A percentile compares a stretch with the other conserved stretches of the same genome.
phyloP scores from a whole-genome alignment of 2,888 invertebrate species.

The Epinotia demarniana region DNA sequence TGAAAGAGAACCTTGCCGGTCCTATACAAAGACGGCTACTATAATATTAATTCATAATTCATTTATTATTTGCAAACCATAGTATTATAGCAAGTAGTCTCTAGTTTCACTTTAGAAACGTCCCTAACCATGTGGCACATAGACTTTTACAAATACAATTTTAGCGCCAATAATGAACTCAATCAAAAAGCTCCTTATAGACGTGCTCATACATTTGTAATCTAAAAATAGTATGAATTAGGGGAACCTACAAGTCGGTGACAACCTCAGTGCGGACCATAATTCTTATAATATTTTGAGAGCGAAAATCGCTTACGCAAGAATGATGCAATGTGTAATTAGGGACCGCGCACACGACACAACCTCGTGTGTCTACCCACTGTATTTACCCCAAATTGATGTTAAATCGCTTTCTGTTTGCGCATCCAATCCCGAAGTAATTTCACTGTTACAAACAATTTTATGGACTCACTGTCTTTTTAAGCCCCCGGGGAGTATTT shows the following conservation, averaged over 20 bases:
- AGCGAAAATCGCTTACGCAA: slow-evolving; percentile 32
- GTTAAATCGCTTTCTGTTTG: slow-evolving; percentile 77
- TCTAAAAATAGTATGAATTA: background rate
- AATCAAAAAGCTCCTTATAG: too few species aligned
- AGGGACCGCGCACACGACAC: slow-evolving; percentile 30
- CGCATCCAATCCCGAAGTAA: slow-evolving; percentile 70
- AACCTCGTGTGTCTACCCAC: slow-evolving; percentile 38
- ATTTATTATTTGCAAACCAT: too few species aligned
- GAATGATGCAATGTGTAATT: slow-evolving; percentile 37
- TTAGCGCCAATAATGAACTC: too few species aligned
- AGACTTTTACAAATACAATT: too few species aligned
- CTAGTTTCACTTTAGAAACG: too few species aligned
- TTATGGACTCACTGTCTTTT: slow-evolving; percentile 59
- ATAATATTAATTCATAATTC: too few species aligned
- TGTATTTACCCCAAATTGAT: slow-evolving; percentile 63
- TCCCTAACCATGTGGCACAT: too few species aligned
- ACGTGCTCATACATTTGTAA: background rate
- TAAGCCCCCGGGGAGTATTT: slow-evolving; percentile 57
- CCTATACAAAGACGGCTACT: too few species aligned
- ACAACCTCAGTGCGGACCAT: background rate
- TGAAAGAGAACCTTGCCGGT: too few species aligned
- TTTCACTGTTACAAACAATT: slow-evolving; percentile 70
- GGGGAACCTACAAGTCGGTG: background rate
- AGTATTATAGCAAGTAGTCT: too few species aligned
- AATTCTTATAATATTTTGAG: slow-evolving; percentile 14